Evolutionary conservation across 2,797 vertebrate genomes (phyloP).

Genomic region (Alcedo quadribrachys): DNA sequence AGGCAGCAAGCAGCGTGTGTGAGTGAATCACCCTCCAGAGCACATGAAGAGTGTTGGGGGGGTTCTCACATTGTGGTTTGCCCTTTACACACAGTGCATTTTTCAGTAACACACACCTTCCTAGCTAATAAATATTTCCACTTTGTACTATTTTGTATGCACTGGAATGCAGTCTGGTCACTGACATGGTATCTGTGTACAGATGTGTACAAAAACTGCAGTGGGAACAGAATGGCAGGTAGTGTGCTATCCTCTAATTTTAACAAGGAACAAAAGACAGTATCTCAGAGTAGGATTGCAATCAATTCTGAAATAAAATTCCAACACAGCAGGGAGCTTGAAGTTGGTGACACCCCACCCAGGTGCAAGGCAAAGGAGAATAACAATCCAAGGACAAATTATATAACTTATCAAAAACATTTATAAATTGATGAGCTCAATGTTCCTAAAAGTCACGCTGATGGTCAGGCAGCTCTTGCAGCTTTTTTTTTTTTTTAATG

Average conservation of each 20-base stretch:
- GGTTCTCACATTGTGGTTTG: accelerated
- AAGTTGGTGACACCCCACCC: not conserved
- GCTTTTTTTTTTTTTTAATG: not conserved
- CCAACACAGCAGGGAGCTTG: not conserved
- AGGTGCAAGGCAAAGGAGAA: not conserved
- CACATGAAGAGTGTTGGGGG: accelerated
- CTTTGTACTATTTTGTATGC: not conserved
- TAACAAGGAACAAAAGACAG: not conserved
- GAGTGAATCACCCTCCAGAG: accelerated
- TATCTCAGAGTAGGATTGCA: not conserved
- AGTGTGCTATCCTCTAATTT: not conserved
- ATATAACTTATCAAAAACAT: not conserved
- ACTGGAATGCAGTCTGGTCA: not conserved
- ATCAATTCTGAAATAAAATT: not conserved
- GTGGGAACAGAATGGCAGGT: not conserved
- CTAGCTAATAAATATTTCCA: accelerated
- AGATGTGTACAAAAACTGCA: not conserved
- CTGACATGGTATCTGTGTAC: accelerated
- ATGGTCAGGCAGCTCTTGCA: not conserved
- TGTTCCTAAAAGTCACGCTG: not conserved
- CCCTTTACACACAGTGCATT: not conserved
- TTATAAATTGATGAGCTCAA: not conserved
- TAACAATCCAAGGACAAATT: not conserved
- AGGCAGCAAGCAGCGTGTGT: not conserved
- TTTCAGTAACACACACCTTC: not conserved